Base-by-base conservation (phyloP, 2,888 invertebrate genomes). In the Hipparchia sbordonii region DNA sequence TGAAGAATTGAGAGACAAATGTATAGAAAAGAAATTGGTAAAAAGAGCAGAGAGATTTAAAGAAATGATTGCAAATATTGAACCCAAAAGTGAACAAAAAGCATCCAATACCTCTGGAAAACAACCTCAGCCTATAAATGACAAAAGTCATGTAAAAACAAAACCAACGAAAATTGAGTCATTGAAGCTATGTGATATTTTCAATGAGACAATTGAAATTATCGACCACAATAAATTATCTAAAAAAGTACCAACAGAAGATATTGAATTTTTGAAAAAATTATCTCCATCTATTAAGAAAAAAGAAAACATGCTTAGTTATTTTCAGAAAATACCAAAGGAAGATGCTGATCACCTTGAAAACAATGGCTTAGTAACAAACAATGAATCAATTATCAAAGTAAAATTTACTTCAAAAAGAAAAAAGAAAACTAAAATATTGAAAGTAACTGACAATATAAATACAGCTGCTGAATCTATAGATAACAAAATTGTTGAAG, bases 41-140 rank as follows among this genome's bases (percentile, higher is more conserved):
- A 95, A 95, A 81, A 88, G 96, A 71, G 94, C 95, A 33, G 95
- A 95, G 81, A 89, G 89, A 74, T 87, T 96, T 63, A 95, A 94
- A 82, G 85, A 81, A 67, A 89, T 95, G 87, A 83, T 94, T 46
- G 81, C 83, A 48, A 87, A 86, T 74, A 84, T 87, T 57, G 79
- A 81, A 70, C 77, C 77, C 2, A 84, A 86, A 63, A 76, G 74
- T 59, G 78, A 72, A 63, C 74, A 74, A 45, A 79, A 79, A 73
- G 75, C 1, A 23, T 33, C 73, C 54, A 77, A 70, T 52, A n/a
- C 3, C 0, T 13, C 39, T n/a, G 9, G 8, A 39, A 67, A 56
- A 67, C 33, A 46, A 56, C 9, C 51, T 8, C 72, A 74, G 6
- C 39, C 67, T 65, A 46, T 65, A 69, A 70, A 48, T 39, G 63